phyloP scores from a whole-genome alignment of 2,888 invertebrate genomes.

The Ryuthela nishihirai region DNA sequence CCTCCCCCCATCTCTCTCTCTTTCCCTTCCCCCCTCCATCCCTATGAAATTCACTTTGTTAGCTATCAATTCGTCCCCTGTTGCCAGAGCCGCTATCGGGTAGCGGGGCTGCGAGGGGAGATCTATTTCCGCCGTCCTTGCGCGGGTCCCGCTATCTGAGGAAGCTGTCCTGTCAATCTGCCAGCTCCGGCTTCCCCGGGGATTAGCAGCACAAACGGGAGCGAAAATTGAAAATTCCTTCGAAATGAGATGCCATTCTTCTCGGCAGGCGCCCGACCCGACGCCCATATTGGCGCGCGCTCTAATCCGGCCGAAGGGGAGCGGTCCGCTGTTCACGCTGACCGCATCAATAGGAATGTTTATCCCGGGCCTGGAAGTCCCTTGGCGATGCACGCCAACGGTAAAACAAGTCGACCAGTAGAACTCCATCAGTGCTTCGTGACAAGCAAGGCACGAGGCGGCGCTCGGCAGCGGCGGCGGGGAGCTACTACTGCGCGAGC shows the following conservation, averaged over 20 bases:
- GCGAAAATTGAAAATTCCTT: slow-evolving; percentile 40
- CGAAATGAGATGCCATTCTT: slow-evolving; percentile 39
- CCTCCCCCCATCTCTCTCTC: too few relatives aligned
- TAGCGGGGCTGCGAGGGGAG: too few relatives aligned
- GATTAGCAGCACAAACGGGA: slow-evolving; percentile 31
- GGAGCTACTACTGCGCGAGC: not conserved
- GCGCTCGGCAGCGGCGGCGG: not conserved
- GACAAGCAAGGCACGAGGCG: not conserved
- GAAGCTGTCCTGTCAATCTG: slow-evolving; percentile 36
- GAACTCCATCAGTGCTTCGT: slow-evolving; percentile 1
- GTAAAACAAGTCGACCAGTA: slow-evolving; percentile 5
- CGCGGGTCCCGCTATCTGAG: slow-evolving; percentile 11
- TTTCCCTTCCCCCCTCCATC: too few relatives aligned
- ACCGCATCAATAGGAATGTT: slow-evolving; percentile 31
- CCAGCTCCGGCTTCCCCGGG: slow-evolving; percentile 23
- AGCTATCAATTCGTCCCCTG: too few relatives aligned
- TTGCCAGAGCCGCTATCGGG: not conserved
- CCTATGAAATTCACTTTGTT: too few relatives aligned
- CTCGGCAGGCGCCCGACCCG: too few relatives aligned
- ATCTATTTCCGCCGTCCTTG: slow-evolving; percentile 35
- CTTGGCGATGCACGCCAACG: not conserved
- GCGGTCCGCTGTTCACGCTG: slow-evolving; percentile 26
- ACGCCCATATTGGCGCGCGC: too few relatives aligned
- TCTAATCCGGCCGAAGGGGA: too few relatives aligned
- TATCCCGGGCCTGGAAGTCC: slow-evolving; percentile 9